Evolutionary conservation across 2,888 invertebrate species (phyloP).

Genomic region (Embidobia sp.): DNA sequence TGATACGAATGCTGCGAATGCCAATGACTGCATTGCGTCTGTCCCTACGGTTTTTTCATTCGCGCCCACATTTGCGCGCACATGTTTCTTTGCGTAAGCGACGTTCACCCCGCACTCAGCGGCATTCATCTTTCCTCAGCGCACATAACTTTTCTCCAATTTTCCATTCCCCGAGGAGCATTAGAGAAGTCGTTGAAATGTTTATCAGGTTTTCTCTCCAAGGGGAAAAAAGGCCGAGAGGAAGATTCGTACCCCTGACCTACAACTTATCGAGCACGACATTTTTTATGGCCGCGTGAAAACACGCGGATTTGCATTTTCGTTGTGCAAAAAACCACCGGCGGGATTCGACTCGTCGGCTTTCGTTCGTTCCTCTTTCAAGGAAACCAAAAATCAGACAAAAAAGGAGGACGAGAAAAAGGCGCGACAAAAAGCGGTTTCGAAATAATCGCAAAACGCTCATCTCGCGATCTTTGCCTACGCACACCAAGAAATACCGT

Average conservation of each 20-base stretch:
- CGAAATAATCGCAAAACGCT: background rate
- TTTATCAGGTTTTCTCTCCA: slow-evolving; percentile 41
- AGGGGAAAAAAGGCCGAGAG: background rate
- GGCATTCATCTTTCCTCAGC: slow-evolving; percentile 55
- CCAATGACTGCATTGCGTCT: slow-evolving; percentile 51
- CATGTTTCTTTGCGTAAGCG: slow-evolving; percentile 60
- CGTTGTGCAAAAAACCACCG: too few species aligned
- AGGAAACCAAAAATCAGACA: too few species aligned
- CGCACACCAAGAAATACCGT: slow-evolving; percentile 67
- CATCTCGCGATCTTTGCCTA: slow-evolving; percentile 38
- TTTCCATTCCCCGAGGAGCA: slow-evolving; percentile 38
- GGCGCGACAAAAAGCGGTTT: too few species aligned
- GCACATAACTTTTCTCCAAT: slow-evolving; percentile 54
- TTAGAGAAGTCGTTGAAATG: slow-evolving; percentile 26
- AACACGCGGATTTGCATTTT: too few species aligned
- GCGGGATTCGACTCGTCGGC: too few species aligned
- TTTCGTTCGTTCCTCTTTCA: too few species aligned
- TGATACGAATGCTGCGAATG: slow-evolving; percentile 72
- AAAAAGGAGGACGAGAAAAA: too few species aligned
- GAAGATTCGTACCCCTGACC: too few species aligned
- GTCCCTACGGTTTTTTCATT: slow-evolving; percentile 59
- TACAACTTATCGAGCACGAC: too few species aligned
- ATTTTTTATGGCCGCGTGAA: too few species aligned
- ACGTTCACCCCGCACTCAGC: slow-evolving; percentile 57
- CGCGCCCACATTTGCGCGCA: slow-evolving; percentile 53